Base-by-base conservation (phyloP, 2,888 invertebrate species). In the Lochmaea crataegi region DNA sequence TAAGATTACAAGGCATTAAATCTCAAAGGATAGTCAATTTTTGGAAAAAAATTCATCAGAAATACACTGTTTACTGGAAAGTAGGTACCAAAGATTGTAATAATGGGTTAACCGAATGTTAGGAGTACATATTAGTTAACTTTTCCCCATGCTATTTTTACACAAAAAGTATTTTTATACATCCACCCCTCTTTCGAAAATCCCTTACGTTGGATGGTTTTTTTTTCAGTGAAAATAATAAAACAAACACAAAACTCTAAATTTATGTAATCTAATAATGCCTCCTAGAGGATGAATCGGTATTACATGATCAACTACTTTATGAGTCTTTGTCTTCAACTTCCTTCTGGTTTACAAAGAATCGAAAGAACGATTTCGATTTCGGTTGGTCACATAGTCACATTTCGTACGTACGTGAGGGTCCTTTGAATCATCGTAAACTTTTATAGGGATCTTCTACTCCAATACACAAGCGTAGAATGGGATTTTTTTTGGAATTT, bases 231-330 rank as follows among this genome's bases (percentile, higher is more conserved):
- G 1, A 38, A 67, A 67, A 67, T 58, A 68, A 60, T 60, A 60
- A 56, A 68, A 48, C 26, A 68, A 68, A 68, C 11, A 61, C 41
- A 38, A 41, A 53, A 41, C 41, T 68, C 48, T 11, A 58, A 57
- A 70, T 70, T 70, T 64, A 70, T 64, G 64, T 57, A 45, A 79
- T 76, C 78, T 76, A 81, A 81, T 82, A 82, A 81, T 79, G 42
- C 48, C 22, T 78, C 5, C 76, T 71, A 72, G 72, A 78, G 75
- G 77, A 80, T 74, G 78, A 77, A 82, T 80, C 72, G 78, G 78
- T 77, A 77, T 78, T 79, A 80, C 79, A 81, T 80, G 81, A 81
- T 82, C 82, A 81, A 81, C 80, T 80, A 78, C 79, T 81, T 82
- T 82, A 82, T 79, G 78, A 74, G 73, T 76, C 81, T 80, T 80